Evolutionary conservation across 2,797 vertebrate genomes (phyloP).

Genomic region (Capromys pilorides): DNA sequence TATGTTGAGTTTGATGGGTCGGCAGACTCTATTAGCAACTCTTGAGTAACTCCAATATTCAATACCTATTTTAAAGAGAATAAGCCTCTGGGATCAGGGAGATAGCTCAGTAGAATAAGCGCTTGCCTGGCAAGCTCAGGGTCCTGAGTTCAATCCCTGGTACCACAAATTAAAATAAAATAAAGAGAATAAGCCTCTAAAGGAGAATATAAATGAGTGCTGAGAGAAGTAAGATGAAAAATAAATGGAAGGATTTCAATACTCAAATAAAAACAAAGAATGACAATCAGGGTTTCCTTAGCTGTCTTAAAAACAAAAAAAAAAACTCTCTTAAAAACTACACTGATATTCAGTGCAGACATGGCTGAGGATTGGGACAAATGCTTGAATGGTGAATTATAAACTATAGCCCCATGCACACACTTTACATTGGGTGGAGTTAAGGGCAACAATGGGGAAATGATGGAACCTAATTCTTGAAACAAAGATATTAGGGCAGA

Average conservation of each 20-base stretch:
- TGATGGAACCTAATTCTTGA: background rate
- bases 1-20: background rate
- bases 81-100: background rate
- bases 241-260: background rate
- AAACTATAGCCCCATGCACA: background rate
- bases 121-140: too few relatives aligned
- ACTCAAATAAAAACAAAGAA: background rate
- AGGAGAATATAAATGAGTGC: background rate
- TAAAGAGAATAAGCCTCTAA: background rate
- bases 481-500: background rate
- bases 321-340: background rate
- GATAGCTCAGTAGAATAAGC: too few relatives aligned
- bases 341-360: background rate
- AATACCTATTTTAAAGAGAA: background rate
- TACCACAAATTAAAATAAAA: too few relatives aligned
- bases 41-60: background rate
- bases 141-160: too few relatives aligned
- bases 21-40: background rate
- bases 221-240: background rate
- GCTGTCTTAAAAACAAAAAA: background rate
- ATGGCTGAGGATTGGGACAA: background rate
- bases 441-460: background rate
- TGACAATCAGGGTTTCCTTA: background rate
- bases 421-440: background rate
- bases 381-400: background rate